Conservation (phyloP, 2,888 invertebrate species). For the Pseudococcus longispinus region DNA sequence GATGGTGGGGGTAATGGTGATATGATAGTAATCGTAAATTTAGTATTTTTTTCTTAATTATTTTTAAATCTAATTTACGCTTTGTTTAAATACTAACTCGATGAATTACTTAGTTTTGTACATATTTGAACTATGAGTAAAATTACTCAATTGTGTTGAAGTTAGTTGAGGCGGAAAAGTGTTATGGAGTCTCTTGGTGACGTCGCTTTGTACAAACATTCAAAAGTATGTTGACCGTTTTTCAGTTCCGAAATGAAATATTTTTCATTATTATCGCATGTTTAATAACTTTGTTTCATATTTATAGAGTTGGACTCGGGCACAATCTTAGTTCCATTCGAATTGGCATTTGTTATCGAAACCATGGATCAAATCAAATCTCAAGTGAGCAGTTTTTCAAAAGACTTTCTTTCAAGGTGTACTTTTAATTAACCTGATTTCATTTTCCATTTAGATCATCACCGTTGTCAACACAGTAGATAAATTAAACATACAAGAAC, state of each 20-base stretch:
- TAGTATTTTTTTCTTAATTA: background rate
- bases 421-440: background rate
- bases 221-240: background rate
- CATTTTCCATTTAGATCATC: constrained; percentile 9
- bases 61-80: background rate
- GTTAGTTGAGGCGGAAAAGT: background rate
- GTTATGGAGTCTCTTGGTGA: background rate
- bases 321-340: background rate
- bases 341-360: background rate
- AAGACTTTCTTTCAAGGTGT: background rate
- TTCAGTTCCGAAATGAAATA: background rate
- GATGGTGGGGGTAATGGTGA: background rate
- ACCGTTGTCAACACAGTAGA: constrained; percentile 48
- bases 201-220: background rate
- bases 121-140: background rate
- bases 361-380: constrained; percentile 48
- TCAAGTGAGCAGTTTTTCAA: background rate
- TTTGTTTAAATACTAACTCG: background rate
- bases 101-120: background rate
- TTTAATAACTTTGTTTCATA: background rate
- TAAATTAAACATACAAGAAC: constrained; percentile 41
- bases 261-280: background rate
- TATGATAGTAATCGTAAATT: background rate
- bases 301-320: background rate
- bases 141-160: background rate